Conservation (phyloP, 2,888 invertebrate species). For the Sipha maydis region DNA sequence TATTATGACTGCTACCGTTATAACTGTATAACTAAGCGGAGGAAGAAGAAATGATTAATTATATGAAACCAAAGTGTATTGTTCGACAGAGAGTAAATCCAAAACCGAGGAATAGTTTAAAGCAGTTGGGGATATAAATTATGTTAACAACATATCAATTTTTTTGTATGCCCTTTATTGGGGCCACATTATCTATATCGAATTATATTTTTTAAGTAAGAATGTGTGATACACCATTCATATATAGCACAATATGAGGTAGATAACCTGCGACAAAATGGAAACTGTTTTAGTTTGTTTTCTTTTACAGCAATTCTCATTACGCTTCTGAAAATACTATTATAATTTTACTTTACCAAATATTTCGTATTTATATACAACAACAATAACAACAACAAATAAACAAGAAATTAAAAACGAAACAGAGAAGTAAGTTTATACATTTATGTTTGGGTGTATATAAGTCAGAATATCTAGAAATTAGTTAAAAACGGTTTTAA, state of each 20-base stretch:
- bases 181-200: too few species aligned
- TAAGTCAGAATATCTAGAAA: constrained; percentile 1
- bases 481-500: constrained; percentile 50
- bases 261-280: too few species aligned
- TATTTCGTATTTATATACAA: neutral
- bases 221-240: too few species aligned
- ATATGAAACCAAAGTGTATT: neutral
- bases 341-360: neutral
- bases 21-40: neutral
- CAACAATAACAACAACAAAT: neutral
- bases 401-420: constrained; percentile 47
- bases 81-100: constrained; percentile 15
- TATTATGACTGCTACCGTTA: neutral
- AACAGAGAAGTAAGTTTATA: constrained; percentile 6
- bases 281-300: neutral
- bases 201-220: too few species aligned
- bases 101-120: neutral
- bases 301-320: neutral
- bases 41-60: neutral
- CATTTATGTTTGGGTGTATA: neutral
- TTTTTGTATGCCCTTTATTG: too few species aligned
- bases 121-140: neutral
- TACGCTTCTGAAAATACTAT: too few species aligned
- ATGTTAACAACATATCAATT: too few species aligned
- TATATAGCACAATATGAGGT: too few species aligned